Evolutionary conservation across 2,888 invertebrate species (phyloP).

Genomic region (Mesorhabditis sp.): DNA sequence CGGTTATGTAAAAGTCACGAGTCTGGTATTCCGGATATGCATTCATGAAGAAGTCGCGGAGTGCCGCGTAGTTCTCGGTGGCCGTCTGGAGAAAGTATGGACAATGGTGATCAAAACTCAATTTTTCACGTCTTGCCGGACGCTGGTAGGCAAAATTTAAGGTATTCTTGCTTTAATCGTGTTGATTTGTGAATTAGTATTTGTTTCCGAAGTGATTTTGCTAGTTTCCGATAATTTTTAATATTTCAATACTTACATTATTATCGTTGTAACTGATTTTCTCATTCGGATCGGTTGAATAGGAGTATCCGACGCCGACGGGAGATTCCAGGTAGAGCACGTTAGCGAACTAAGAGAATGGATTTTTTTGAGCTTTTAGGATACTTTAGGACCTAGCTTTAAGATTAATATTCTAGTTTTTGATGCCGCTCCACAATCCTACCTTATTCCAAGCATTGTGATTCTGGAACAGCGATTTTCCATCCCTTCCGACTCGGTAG

Average conservation of each 20-base stretch:
- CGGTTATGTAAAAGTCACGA: slow-evolving; percentile 60
- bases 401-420: too few relatives aligned
- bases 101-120: too few relatives aligned
- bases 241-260: too few relatives aligned
- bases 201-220: too few relatives aligned
- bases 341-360: slow-evolving; percentile 30
- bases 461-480: slow-evolving; percentile 39
- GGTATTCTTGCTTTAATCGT: too few relatives aligned
- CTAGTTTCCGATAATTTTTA: too few relatives aligned
- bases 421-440: too few relatives aligned
- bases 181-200: too few relatives aligned
- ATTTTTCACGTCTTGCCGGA: too few relatives aligned
- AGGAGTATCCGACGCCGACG: slow-evolving; percentile 65
- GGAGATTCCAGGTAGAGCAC: slow-evolving; percentile 64
- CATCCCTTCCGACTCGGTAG: slow-evolving; percentile 47
- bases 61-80: slow-evolving; percentile 60
- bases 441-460: slow-evolving; percentile 51
- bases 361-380: neutral
- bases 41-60: slow-evolving; percentile 59
- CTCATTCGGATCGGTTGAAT: slow-evolving; percentile 59
- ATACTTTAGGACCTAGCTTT: neutral
- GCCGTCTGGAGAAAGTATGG: slow-evolving; percentile 58
- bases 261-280: slow-evolving; percentile 20
- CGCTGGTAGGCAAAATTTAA: too few relatives aligned
- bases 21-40: slow-evolving; percentile 60